Evolutionary conservation across 2,797 vertebrate genomes (phyloP).

Genomic region (Clarias pachynema): DNA sequence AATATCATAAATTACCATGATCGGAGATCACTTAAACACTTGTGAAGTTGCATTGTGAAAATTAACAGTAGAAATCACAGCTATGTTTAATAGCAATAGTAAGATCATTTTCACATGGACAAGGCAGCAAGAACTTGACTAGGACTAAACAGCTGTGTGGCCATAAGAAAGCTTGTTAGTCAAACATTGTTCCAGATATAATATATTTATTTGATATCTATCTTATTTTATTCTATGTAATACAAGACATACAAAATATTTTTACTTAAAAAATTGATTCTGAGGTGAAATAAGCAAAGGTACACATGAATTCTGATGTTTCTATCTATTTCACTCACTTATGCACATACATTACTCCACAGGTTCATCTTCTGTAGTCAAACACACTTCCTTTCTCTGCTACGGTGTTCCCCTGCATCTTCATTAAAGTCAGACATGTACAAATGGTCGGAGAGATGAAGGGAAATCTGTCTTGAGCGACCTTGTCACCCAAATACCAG

Average conservation of each 20-base stretch:
- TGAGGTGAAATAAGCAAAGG: background rate
- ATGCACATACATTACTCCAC: background rate
- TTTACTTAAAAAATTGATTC: background rate
- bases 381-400: conserved; percentile 35
- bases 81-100: too few species aligned
- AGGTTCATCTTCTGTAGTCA: conserved; percentile 15
- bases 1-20: too few species aligned
- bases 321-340: conserved; percentile 28
- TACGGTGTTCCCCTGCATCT: conserved; percentile 57
- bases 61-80: too few species aligned
- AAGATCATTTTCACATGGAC: too few species aligned
- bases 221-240: background rate
- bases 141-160: too few species aligned
- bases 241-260: background rate
- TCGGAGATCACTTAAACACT: too few species aligned
- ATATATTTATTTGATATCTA: background rate
- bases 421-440: conserved; percentile 57
- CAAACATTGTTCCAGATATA: too few species aligned
- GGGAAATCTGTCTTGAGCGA: conserved; percentile 61
- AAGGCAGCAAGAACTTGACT: too few species aligned
- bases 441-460: conserved; percentile 51
- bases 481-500: conserved; percentile 71
- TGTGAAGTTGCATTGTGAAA: too few species aligned
- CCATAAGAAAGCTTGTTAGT: too few species aligned
- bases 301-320: background rate